Evolutionary conservation across 2,797 vertebrate species (phyloP).

Genomic region (Cyclopterus lumpus): DNA sequence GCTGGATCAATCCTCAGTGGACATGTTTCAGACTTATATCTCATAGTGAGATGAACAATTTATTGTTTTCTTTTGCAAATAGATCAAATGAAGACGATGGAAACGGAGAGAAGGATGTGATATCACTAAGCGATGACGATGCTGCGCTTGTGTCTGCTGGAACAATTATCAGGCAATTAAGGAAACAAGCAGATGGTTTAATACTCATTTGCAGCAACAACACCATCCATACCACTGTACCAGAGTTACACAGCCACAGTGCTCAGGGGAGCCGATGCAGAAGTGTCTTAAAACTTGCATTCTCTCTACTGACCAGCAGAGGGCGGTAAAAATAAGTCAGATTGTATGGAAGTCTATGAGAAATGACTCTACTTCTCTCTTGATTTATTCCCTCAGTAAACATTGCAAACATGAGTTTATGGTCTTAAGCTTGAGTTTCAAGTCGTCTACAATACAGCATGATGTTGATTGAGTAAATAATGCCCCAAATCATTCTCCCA

Average conservation of each 20-base stretch:
- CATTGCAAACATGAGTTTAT: too few species aligned
- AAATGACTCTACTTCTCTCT: too few species aligned
- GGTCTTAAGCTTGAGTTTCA: too few species aligned
- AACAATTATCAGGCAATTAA: conserved; percentile 23
- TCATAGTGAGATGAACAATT: background rate
- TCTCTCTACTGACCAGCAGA: too few species aligned
- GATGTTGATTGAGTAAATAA: too few species aligned
- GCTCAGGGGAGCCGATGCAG: background rate
- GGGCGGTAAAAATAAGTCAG: too few species aligned
- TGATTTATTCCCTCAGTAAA: too few species aligned
- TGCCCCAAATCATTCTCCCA: too few species aligned
- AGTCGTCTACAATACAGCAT: too few species aligned
- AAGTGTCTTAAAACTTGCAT: too few species aligned
- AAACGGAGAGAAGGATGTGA: conserved; percentile 4
- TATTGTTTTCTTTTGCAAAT: background rate
- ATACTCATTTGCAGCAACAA: background rate
- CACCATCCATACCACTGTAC: background rate
- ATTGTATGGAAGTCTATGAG: too few species aligned
- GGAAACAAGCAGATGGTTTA: conserved; percentile 7
- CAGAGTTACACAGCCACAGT: background rate
- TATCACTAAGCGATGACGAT: background rate
- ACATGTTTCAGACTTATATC: background rate
- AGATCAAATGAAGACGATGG: background rate
- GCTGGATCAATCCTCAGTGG: conserved; percentile 7
- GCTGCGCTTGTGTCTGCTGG: background rate